phyloP scores from a whole-genome alignment of 2,888 invertebrate species.

The Strigamia transsilvanica region DNA sequence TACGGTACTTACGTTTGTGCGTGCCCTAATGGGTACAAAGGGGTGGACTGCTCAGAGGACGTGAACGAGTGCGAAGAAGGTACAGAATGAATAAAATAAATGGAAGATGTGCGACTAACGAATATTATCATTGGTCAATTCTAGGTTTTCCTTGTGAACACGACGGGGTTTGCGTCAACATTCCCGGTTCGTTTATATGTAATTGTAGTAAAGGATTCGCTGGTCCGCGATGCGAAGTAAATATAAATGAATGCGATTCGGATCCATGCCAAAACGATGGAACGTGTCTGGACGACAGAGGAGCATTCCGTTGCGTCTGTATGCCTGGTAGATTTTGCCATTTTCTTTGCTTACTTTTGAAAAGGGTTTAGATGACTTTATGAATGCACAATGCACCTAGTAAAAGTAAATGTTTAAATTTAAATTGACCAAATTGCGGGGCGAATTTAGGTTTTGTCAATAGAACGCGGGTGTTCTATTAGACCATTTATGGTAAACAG shows the following conservation, averaged over 20 bases:
- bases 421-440: too few relatives aligned
- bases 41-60: conserved; percentile 90
- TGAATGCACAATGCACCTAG: too few relatives aligned
- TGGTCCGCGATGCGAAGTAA: conserved; percentile 91
- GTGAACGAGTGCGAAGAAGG: conserved; percentile 95
- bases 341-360: not conserved
- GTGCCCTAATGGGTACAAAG: conserved; percentile 92
- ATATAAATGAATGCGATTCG: conserved; percentile 96
- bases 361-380: not conserved
- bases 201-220: conserved; percentile 93
- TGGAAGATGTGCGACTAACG: not conserved
- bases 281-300: conserved; percentile 92
- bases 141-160: conserved; percentile 93
- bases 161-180: conserved; percentile 96
- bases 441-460: too few relatives aligned
- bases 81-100: conserved; percentile 59
- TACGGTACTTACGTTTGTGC: conserved; percentile 94
- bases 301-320: conserved; percentile 95
- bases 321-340: conserved; percentile 82
- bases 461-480: too few relatives aligned
- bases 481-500: too few relatives aligned
- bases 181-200: conserved; percentile 93
- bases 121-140: conserved; percentile 45
- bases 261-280: conserved; percentile 96
- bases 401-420: too few relatives aligned